A percentile compares a stretch with the other conserved stretches of the same genome.
These are phyloP conservation scores for Oithona nana DNA, from an alignment of 2,888 invertebrate genomes.

Conservation along the genomic window DNA sequence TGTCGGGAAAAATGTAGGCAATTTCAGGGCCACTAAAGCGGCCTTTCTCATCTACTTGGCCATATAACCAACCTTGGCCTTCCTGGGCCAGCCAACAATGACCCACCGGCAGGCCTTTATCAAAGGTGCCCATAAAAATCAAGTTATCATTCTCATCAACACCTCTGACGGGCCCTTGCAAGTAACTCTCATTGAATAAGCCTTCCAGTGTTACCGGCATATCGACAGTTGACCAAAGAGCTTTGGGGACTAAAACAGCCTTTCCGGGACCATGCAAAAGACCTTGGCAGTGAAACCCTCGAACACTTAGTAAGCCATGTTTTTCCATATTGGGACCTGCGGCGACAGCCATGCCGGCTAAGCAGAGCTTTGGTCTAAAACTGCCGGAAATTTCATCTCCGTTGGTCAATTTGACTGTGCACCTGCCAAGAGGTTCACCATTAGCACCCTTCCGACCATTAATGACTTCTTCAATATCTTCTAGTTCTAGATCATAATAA, in stretches of 20 bases:
- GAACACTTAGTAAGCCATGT: not conserved
- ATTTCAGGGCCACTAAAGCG: constrained; percentile 16
- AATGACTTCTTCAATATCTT: not conserved
- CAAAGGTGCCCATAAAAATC: not conserved
- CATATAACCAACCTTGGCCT: constrained; percentile 13
- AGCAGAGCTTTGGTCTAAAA: not conserved
- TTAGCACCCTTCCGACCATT: not conserved
- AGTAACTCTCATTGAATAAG: not conserved
- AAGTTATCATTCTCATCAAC: not conserved
- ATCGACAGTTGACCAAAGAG: not conserved
- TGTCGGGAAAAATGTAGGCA: constrained; percentile 18
- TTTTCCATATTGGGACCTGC: not conserved
- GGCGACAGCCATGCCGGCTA: not conserved
- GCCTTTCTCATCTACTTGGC: constrained; percentile 16
- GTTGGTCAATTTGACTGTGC: not conserved
- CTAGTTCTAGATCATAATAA: not conserved
- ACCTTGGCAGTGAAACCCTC: not conserved
- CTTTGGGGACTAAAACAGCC: not conserved
- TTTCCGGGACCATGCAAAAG: not conserved
- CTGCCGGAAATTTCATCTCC: not conserved
- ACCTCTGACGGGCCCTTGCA: not conserved
- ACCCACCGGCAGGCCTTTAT: not conserved
- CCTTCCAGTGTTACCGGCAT: not conserved
- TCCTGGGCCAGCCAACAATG: constrained; percentile 8
- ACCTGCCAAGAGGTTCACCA: not conserved